Base-by-base conservation (phyloP, 2,797 vertebrate species). In the Spheniscus humboldti region DNA sequence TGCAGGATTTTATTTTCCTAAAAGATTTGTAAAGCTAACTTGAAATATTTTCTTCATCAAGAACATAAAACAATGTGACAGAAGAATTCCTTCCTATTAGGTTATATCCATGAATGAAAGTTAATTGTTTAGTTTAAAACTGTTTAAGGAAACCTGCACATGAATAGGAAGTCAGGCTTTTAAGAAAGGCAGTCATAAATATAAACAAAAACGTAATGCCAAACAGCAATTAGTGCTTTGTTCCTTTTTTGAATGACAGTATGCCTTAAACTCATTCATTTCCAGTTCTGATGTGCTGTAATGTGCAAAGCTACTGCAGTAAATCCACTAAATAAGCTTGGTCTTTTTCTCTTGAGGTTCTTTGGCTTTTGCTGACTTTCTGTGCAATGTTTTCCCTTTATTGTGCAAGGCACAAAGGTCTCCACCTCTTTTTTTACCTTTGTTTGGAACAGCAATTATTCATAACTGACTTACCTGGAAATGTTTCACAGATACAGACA, bases 171-270 rank as follows among this genome's bases (percentile, higher is more conserved):
- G 91, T 43, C 50, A 67, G 74, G n/a, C 73, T 97, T 97, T 97
- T 95, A 93, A 93, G 73, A 97, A 95, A 96, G 67, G 77, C 90
- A 91, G 41, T 74, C 88, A 91, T 92, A 97, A 97, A 97, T 83
- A 96, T 90, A 98, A 98, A 96, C 93, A 97, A 88, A 81, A 90
- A 69, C 0, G 53, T 64, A 60, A 95, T 93, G 93, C 93, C 95
- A 96, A 88, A 67, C 47, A 96, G 84, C 86, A 97, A 95, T 96
- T 95, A 94, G 71, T 72, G 55, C 90, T 96, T 97, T 98, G 96
- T 96, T 97, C 67, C 39, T 86, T 90, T 96, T 97, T 67, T 97
- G 91, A 97, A 88, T 95, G 96, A 93, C 90, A 93, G 75, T 76
- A 62, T 47, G 47, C 94, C 83, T 79, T 62, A 76, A 67, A 55